Base-by-base conservation (phyloP, 2,113 vertebrate species). In the Coturnix japonica region DNA sequence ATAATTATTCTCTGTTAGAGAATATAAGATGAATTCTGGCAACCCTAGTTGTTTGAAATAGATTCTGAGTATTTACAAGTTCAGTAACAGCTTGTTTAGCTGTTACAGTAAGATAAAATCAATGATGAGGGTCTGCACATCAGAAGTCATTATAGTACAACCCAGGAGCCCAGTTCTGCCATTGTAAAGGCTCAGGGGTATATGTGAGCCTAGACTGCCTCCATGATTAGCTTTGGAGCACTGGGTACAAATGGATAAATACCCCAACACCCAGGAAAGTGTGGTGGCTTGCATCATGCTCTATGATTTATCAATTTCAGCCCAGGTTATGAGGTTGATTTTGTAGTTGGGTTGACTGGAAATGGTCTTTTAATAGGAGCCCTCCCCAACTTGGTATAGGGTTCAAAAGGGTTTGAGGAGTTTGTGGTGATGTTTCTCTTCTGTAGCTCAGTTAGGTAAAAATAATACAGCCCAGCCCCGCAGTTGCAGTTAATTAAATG, bases 51-150 rank as follows among this genome's bases (percentile, higher is more conserved):
- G 67, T 89, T 89, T 93, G 87, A 72, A 91, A 67, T 20, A 91
- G 80, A 57, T 87, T 71, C 64, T 82, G 90, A 89, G 87, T 87
- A 94, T 85, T 82, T 79, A 46, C 28, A 75, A 89, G 51, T 85
- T 85, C 72, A 60, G 35, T 69, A 92, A 93, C 82, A 91, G 90
- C 85, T 92, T 92, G 83, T 77, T 81, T 2, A 3, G n/a, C n/a
- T n/a, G n/a, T n/a, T 20, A 17, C 10, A 11, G 7, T 33, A 46
- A 77, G 74, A 44, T 11, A 18, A 37, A 69, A 89, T 19, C n/a
- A 5, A 19, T 19, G 47, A 31, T 31, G 57, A 26, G 20, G 19
- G 4, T 46, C 25, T 25, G 57, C 4, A 7, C 41, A 4, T n/a
- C 15, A 30, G 39, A 53, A 85, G 66, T 9, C 23, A 19, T 2